Percentiles rank a stretch among this genome's conserved stretches.
These are phyloP conservation scores for Drosophila miranda DNA, from an alignment of 1,140 invertebrate species.

Conservation along the genomic window DNA sequence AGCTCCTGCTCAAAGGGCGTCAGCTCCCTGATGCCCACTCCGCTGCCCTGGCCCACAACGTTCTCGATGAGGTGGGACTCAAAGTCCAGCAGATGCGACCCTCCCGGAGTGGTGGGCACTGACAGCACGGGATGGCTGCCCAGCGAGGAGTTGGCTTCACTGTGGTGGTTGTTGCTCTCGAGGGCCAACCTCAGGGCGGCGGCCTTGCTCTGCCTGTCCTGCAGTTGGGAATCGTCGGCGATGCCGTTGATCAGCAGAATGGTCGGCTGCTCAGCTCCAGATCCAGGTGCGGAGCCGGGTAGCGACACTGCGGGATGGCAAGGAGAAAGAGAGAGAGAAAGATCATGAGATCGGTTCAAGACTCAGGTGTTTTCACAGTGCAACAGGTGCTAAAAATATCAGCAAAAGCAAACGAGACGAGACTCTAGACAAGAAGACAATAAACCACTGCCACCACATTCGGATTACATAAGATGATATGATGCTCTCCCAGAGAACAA, in stretches of 20 bases:
- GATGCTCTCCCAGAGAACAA: too few relatives aligned
- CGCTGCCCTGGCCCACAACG: conserved; percentile 50
- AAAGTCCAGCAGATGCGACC: conserved; percentile 72
- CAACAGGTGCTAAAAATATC: conserved; percentile 79
- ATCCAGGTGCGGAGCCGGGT: conserved; percentile 74
- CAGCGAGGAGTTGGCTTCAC: conserved; percentile 15
- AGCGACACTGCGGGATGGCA: conserved; percentile 69
- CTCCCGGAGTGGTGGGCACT: conserved; percentile 56
- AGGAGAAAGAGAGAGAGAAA: background rate
- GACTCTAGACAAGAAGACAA: conserved; percentile 3
- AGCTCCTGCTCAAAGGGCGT: conserved; percentile 72
- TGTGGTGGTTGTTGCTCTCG: conserved; percentile 51
- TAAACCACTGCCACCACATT: conserved; percentile 12
- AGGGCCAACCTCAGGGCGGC: conserved; percentile 49
- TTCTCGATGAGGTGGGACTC: conserved; percentile 81
- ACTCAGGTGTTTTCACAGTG: conserved; percentile 44
- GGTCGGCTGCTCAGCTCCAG: conserved; percentile 70
- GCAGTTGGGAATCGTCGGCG: conserved; percentile 53
- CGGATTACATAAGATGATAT: conserved; percentile 43
- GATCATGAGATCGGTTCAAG: background rate
- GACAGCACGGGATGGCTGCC: conserved; percentile 1
- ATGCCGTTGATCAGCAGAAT: conserved; percentile 77
- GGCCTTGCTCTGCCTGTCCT: conserved; percentile 39
- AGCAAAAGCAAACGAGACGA: conserved; percentile 53
- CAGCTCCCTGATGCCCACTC: conserved; percentile 77